Conservation (phyloP, 1,140 invertebrate species). For the Cepaea nemoralis region DNA sequence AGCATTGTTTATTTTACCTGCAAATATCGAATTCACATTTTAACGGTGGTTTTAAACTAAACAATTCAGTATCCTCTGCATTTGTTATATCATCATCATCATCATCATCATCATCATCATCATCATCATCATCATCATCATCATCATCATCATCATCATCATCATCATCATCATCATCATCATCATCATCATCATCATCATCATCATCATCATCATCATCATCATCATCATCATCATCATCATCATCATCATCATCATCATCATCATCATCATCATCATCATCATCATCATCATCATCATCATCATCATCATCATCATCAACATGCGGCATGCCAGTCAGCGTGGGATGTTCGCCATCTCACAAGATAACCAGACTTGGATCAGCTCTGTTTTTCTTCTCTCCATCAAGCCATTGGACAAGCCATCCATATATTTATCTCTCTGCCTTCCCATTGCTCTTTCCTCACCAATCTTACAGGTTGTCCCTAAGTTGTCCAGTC, state of each 20-base stretch:
- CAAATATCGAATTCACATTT: no score
- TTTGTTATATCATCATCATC: not conserved
- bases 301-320: conserved; percentile 10
- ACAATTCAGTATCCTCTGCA: not conserved
- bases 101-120: conserved; percentile 10
- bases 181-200: conserved; percentile 10
- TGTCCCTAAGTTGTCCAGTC: no score
- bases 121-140: conserved; percentile 10
- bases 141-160: conserved; percentile 9
- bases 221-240: conserved; percentile 10
- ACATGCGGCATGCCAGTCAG: no score
- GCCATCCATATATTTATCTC: no score
- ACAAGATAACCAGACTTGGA: no score
- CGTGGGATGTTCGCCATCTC: no score
- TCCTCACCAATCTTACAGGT: no score
- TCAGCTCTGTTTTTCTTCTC: not conserved
- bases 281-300: conserved; percentile 10
- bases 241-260: conserved; percentile 10
- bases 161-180: conserved; percentile 10
- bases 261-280: conserved; percentile 10
- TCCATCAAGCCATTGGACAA: no score
- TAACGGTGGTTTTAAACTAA: no score
- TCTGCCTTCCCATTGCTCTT: no score
- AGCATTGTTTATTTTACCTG: no score
- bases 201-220: conserved; percentile 6